phyloP scores from a whole-genome alignment of 2,113 vertebrate species.

The Callopanchax toddi region DNA sequence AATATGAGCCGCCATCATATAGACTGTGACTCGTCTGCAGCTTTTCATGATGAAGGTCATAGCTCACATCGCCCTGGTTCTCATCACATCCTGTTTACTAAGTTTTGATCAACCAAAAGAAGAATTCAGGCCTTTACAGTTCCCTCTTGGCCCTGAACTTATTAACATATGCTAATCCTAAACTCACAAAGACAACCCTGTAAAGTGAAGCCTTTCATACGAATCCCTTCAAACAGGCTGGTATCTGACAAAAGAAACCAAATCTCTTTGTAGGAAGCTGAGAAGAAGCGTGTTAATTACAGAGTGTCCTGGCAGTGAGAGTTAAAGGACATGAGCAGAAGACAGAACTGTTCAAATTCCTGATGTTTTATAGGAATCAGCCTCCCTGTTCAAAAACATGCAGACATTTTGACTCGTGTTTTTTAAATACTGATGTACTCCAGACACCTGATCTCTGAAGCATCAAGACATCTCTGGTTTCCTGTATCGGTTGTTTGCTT shows the following conservation, averaged over 20 bases:
- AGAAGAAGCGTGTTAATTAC: slow-evolving; percentile 49
- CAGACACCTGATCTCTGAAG: slow-evolving; percentile 13
- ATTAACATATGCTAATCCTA: slow-evolving; percentile 37
- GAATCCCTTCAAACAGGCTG: slow-evolving; percentile 13
- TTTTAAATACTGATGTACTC: neutral
- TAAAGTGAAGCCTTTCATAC: slow-evolving; percentile 43
- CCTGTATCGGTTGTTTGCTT: slow-evolving; percentile 1
- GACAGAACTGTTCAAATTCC: neutral
- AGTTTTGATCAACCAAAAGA: slow-evolving; percentile 24
- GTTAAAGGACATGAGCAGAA: neutral
- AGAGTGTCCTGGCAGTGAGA: slow-evolving; percentile 22
- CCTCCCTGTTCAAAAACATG: neutral
- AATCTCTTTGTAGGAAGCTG: slow-evolving; percentile 29
- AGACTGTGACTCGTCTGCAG: slow-evolving; percentile 28
- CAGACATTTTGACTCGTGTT: neutral
- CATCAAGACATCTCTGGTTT: slow-evolving; percentile 21
- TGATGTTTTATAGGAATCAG: slow-evolving; percentile 9
- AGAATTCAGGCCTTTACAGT: slow-evolving; percentile 15
- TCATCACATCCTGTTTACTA: slow-evolving; percentile 40
- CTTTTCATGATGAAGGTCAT: slow-evolving; percentile 33
- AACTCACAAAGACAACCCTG: slow-evolving; percentile 47
- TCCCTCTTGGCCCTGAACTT: slow-evolving; percentile 26
- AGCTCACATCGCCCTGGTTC: too few species aligned
- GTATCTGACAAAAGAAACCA: slow-evolving; percentile 35
- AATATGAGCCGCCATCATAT: slow-evolving; percentile 13